Evolutionary conservation across 2,888 invertebrate species (phyloP).

Genomic region (Saturnia japonica): DNA sequence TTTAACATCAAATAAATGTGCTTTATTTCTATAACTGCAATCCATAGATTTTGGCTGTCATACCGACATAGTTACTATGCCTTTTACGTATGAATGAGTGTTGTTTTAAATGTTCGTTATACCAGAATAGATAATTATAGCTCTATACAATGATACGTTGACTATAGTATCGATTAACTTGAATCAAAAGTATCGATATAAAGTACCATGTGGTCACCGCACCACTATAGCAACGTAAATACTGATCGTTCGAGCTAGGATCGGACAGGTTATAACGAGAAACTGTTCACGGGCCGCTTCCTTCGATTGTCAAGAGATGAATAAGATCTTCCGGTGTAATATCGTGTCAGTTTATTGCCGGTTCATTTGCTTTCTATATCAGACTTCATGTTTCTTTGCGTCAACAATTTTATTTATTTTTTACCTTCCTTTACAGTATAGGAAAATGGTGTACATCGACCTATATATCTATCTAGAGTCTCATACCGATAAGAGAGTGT

Average conservation of each 20-base stretch:
- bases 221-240: conserved; percentile 14
- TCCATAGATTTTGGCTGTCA: no score
- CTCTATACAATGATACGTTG: neutral
- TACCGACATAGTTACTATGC: no score
- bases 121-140: neutral
- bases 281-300: conserved; percentile 44
- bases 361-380: neutral
- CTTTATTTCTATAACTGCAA: no score
- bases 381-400: conserved; percentile 1
- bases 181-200: neutral
- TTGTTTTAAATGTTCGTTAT: neutral
- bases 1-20: no score
- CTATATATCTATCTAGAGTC: no score
- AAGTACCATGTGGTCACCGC: neutral
- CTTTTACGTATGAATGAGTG: neutral
- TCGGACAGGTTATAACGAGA: conserved; percentile 15
- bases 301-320: conserved; percentile 68
- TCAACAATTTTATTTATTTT: neutral
- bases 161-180: neutral
- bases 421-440: neutral
- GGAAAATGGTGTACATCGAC: neutral
- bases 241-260: neutral
- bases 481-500: no score
- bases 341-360: neutral
- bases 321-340: conserved; percentile 60